Evolutionary conservation across 1,140 invertebrate species (phyloP), one percentile per base, ranked within the genome.

Genomic region (Lepidostoma basale): DNA sequence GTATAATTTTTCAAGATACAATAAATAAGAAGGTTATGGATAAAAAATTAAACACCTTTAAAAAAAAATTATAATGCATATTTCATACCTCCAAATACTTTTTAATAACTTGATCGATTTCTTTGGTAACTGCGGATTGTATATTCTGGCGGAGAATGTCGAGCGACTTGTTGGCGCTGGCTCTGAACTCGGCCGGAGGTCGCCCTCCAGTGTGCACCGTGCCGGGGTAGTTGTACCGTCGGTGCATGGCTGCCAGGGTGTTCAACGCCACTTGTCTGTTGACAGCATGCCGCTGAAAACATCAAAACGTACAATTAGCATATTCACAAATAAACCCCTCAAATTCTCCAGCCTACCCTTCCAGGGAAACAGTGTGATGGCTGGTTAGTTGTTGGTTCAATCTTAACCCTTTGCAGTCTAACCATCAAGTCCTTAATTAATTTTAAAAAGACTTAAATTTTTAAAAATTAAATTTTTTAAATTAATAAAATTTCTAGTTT

Each of bases 101-200:
- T 73, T 88, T 88, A 22, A 92, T 87, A 22, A 92, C 85, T 77
- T 85, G 83, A 79, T 92, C 88, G 68, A 93, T 89, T 77, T 93
- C 91, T 75, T 89, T 88, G 74, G 92, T 92, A 22, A 93, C 89
- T 59, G 85, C 85, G 68, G 84, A 85, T 78, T 93, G 91, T 72
- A 93, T 80, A 74, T 89, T 91, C 76, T 90, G 88, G 60, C 91
- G 76, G 18, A 93, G 74, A 49, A 92, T 82, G 76, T 92, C 90
- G 39, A 93, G 77, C 5, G 89, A 90, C 78, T 91, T 92, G 47
- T 88, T 85, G 16, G 90, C 84, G 77, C 86, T 88, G 4, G 85
- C 80, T 73, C 77, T 77, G 74, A 78, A 85, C 75, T 79, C 82
- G 22, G 77, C 83, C 66, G 81, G 80, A 12, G 82, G 82, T 71